Evolutionary conservation across 2,797 vertebrate species (phyloP).

Genomic region (Hydrocynus forskahlii): DNA sequence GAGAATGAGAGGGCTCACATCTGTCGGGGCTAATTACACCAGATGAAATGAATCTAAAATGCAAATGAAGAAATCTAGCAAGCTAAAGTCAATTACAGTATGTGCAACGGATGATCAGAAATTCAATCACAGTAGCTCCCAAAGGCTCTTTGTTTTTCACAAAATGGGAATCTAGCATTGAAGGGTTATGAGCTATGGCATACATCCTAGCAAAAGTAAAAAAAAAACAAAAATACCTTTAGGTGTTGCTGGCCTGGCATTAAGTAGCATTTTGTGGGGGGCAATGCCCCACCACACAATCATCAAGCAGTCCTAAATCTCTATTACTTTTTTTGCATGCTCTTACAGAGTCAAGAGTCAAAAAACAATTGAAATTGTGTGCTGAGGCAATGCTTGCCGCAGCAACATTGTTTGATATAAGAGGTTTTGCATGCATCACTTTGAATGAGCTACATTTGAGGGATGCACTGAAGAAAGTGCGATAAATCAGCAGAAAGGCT

Average conservation of each 20-base stretch:
- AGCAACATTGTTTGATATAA: too few relatives aligned
- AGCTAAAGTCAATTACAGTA: constrained; percentile 62
- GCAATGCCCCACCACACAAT: too few relatives aligned
- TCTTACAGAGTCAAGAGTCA: too few relatives aligned
- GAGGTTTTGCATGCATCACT: too few relatives aligned
- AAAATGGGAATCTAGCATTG: not conserved
- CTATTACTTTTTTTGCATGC: too few relatives aligned
- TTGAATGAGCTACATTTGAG: too few relatives aligned
- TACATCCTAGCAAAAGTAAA: not conserved
- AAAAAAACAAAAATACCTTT: not conserved
- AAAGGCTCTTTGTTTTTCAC: constrained; percentile 46
- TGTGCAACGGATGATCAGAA: constrained; percentile 43
- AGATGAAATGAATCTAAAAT: constrained; percentile 67
- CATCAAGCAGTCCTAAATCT: too few relatives aligned
- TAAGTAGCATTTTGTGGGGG: too few relatives aligned
- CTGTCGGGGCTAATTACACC: constrained; percentile 70
- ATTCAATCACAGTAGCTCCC: constrained; percentile 39
- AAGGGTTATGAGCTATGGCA: not conserved
- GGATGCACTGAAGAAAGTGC: too few relatives aligned
- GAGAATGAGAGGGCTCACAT: constrained; percentile 47
- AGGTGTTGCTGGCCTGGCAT: not conserved
- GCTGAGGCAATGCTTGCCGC: too few relatives aligned
- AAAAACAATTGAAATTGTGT: too few relatives aligned
- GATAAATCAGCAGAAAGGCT: too few relatives aligned
- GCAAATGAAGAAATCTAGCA: constrained; percentile 66